phyloP scores from a whole-genome alignment of 2,797 vertebrate species.

The Aeoliscus strigatus region DNA sequence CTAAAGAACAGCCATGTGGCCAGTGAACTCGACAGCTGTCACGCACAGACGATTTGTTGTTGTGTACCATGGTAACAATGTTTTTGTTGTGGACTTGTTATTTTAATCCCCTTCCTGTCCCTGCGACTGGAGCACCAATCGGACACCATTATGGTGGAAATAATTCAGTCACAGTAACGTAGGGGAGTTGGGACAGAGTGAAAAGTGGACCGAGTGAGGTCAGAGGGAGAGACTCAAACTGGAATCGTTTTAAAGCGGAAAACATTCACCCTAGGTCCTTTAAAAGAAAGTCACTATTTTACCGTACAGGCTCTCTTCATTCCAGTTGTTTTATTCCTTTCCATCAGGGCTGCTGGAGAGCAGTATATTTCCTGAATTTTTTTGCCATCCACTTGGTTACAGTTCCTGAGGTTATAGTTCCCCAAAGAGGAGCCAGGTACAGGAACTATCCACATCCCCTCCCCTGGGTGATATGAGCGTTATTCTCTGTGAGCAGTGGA shows the following conservation, averaged over 20 bases:
- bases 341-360: conserved; percentile 13
- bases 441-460: too few species aligned
- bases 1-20: conserved; percentile 36
- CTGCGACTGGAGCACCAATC: conserved; percentile 7
- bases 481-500: too few species aligned
- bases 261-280: too few species aligned
- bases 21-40: conserved; percentile 40
- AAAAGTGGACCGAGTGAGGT: conserved; percentile 16
- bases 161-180: conserved; percentile 27
- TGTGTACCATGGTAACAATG: conserved; percentile 63
- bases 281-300: too few species aligned
- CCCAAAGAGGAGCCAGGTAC: conserved; percentile 23
- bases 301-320: too few species aligned
- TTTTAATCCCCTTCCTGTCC: conserved; percentile 41
- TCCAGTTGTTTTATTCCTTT: conserved; percentile 11
- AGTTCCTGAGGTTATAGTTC: conserved; percentile 4
- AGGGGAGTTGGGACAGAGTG: conserved; percentile 7
- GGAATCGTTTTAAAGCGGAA: too few species aligned
- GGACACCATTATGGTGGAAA: conserved; percentile 44
- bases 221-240: conserved; percentile 33
- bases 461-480: too few species aligned
- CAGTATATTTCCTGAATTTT: conserved; percentile 12
- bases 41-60: conserved; percentile 64
- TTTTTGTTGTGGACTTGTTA: conserved; percentile 56
- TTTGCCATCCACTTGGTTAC: conserved; percentile 39